phyloP scores from a whole-genome alignment of 2,113 vertebrate genomes.

The Leucopsar rothschildi region DNA sequence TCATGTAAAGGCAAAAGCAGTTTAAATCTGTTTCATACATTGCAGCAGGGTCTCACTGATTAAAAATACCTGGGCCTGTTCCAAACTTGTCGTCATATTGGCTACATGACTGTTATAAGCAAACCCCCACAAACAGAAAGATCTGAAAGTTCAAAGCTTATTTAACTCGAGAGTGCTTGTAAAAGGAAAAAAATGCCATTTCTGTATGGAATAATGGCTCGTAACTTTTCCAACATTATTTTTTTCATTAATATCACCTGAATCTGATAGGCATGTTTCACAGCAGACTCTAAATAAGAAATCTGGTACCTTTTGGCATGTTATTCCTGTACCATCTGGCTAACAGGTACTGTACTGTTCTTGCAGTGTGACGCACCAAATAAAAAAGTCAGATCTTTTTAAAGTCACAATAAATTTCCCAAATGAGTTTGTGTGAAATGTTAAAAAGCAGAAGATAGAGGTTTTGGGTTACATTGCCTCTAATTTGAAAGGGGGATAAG shows the following conservation, averaged over 20 bases:
- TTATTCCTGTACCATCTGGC: constrained; percentile 73
- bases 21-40: constrained; percentile 64
- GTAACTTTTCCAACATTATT: constrained; percentile 72
- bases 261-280: constrained; percentile 65
- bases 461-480: constrained; percentile 71
- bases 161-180: constrained; percentile 69
- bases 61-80: constrained; percentile 71
- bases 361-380: constrained; percentile 66
- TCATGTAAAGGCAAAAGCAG: constrained; percentile 32
- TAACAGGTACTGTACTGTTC: constrained; percentile 74
- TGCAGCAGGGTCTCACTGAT: constrained; percentile 56
- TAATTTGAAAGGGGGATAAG: constrained; percentile 73
- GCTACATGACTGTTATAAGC: constrained; percentile 61
- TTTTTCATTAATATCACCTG: constrained; percentile 72
- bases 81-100: constrained; percentile 69
- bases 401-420: constrained; percentile 76
- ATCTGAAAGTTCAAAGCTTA: constrained; percentile 75
- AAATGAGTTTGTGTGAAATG: constrained; percentile 74
- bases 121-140: constrained; percentile 58
- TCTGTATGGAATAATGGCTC: constrained; percentile 72
- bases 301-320: constrained; percentile 71
- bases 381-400: constrained; percentile 77
- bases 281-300: constrained; percentile 67
- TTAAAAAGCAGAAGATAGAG: constrained; percentile 77
- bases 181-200: constrained; percentile 67